A percentile compares a stretch with the other conserved stretches of the same genome.
These are phyloP conservation scores for Thaleichthys pacificus DNA, from an alignment of 2,797 vertebrate species.

Conservation along the genomic window DNA sequence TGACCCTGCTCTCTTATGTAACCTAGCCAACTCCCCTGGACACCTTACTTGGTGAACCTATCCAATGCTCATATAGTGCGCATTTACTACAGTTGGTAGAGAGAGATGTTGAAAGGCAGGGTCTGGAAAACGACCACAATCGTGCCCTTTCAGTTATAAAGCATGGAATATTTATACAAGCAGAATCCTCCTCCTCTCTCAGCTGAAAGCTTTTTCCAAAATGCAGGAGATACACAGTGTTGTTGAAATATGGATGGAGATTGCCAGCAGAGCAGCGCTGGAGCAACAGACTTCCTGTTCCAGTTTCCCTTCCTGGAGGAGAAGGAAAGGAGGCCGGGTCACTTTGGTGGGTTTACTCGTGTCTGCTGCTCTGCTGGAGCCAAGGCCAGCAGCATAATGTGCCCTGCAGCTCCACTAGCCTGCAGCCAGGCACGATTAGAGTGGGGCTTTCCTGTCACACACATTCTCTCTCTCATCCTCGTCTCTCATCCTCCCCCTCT, in stretches of 20 bases:
- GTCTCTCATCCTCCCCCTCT: slow-evolving; percentile 4
- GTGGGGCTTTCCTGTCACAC: slow-evolving; percentile 9
- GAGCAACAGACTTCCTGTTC: slow-evolving; percentile 16
- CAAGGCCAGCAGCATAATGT: slow-evolving; percentile 5
- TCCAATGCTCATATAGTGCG: not conserved
- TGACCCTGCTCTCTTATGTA: not conserved
- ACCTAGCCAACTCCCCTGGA: not conserved
- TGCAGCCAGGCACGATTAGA: not conserved
- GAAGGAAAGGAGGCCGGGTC: slow-evolving; percentile 13
- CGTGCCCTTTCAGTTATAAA: slow-evolving; percentile 32
- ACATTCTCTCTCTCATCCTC: not conserved
- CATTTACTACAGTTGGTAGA: not conserved
- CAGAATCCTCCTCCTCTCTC: slow-evolving; percentile 30
- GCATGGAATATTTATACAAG: slow-evolving; percentile 49
- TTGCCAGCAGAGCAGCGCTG: slow-evolving; percentile 43
- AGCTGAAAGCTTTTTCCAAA: slow-evolving; percentile 48
- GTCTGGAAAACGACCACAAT: slow-evolving; percentile 12
- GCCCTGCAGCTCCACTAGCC: not conserved
- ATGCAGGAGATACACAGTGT: slow-evolving; percentile 47
- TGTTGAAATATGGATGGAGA: slow-evolving; percentile 70
- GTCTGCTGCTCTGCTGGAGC: not conserved
- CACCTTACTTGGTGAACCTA: not conserved
- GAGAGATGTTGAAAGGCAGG: not conserved
- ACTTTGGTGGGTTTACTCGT: slow-evolving; percentile 17
- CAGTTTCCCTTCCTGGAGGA: slow-evolving; percentile 16